These are phyloP conservation scores for Holcopasites calliopsidis DNA, from an alignment of 1,140 invertebrate genomes.

Conservation along the genomic window DNA sequence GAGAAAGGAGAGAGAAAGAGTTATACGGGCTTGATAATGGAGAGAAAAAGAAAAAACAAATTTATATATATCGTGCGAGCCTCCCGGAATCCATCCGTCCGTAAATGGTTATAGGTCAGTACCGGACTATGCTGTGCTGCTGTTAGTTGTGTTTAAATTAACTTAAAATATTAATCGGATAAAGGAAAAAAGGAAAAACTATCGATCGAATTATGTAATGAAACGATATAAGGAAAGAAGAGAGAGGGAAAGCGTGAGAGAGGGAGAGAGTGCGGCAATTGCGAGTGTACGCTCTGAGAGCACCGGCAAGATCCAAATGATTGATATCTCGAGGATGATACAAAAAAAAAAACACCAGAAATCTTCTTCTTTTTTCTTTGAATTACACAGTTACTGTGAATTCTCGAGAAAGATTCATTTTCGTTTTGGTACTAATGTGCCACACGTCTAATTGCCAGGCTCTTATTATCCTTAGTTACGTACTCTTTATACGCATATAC, in stretches of 20 bases:
- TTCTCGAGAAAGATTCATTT: not conserved
- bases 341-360: no score
- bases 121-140: constrained; percentile 78
- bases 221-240: constrained; percentile 31
- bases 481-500: constrained; percentile 18
- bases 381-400: no score
- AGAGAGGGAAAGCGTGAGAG: constrained; percentile 40
- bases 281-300: constrained; percentile 41
- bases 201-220: constrained; percentile 51
- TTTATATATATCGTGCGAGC: constrained; percentile 49
- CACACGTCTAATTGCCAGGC: not conserved
- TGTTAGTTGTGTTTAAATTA: constrained; percentile 75
- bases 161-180: constrained; percentile 65
- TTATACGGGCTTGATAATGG: constrained; percentile 40
- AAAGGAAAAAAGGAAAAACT: not conserved
- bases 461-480: constrained; percentile 39
- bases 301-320: constrained; percentile 53
- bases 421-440: not conserved
- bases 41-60: constrained; percentile 19
- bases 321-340: constrained; percentile 10
- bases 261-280: constrained; percentile 24
- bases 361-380: no score
- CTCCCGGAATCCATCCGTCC: constrained; percentile 75
- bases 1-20: constrained; percentile 28
- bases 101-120: constrained; percentile 80